Evolutionary conservation across 2,797 vertebrate genomes (phyloP).

Genomic region (Helostoma temminkii): DNA sequence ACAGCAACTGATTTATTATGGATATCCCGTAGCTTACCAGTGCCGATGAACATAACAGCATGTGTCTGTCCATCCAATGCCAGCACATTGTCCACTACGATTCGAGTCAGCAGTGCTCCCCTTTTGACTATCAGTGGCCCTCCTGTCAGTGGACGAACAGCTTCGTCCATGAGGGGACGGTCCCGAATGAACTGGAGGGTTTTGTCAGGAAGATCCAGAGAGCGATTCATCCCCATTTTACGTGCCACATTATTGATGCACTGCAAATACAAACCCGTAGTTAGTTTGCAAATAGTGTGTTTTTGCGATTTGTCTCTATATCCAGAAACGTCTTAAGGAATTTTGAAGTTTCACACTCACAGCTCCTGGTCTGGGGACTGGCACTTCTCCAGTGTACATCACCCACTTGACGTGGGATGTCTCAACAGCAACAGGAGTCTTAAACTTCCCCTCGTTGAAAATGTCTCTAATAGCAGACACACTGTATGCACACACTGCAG

Average conservation of each 20-base stretch:
- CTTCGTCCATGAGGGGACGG: constrained; percentile 82
- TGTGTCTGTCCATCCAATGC: constrained; percentile 76
- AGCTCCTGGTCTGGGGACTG: constrained; percentile 84
- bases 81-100: constrained; percentile 77
- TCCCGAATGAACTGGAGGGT: constrained; percentile 85
- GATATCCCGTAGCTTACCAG: constrained; percentile 69
- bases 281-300: fast-evolving
- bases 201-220: constrained; percentile 83
- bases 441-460: constrained; percentile 85
- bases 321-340: neutral
- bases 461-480: constrained; percentile 71
- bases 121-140: constrained; percentile 77
- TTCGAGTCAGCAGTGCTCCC: constrained; percentile 77
- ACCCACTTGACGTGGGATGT: constrained; percentile 83
- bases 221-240: constrained; percentile 72
- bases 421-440: constrained; percentile 79
- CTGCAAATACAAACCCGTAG: constrained; percentile 72
- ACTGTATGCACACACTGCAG: constrained; percentile 80
- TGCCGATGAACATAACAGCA: constrained; percentile 85
- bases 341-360: constrained; percentile 70
- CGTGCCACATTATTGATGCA: constrained; percentile 76
- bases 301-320: neutral
- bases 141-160: constrained; percentile 72
- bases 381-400: constrained; percentile 81
- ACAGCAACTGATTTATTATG: neutral